phyloP scores from a whole-genome alignment of 2,888 invertebrate species.

The Glaucopsyche alexis region DNA sequence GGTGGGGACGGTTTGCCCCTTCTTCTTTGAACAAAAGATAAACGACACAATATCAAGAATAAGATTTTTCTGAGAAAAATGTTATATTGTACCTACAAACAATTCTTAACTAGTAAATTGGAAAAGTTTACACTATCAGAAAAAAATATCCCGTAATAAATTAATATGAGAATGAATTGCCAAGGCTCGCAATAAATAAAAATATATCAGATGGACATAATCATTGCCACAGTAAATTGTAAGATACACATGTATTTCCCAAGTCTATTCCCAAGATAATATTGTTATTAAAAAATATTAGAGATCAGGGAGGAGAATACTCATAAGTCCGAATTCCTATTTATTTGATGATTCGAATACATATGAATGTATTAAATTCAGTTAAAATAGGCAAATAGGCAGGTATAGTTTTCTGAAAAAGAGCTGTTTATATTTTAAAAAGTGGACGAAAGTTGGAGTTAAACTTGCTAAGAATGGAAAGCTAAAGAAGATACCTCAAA shows the following conservation, averaged over 20 bases:
- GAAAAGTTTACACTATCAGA: background rate
- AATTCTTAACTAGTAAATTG: background rate
- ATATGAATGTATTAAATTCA: too few species aligned
- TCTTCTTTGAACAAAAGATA: too few species aligned
- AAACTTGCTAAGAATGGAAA: too few species aligned
- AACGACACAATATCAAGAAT: background rate
- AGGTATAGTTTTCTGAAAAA: too few species aligned
- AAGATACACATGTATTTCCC: background rate
- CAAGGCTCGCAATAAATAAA: slow-evolving; percentile 4
- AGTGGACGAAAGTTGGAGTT: too few species aligned
- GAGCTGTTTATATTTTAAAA: too few species aligned
- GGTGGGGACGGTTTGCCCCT: too few species aligned
- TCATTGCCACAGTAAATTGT: background rate
- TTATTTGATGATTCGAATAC: too few species aligned
- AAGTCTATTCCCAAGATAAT: background rate
- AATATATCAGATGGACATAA: slow-evolving; percentile 10
- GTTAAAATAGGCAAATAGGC: too few species aligned
- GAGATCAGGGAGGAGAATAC: too few species aligned
- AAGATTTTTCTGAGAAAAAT: background rate
- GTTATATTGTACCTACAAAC: background rate
- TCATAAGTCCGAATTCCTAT: too few species aligned
- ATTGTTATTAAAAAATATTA: background rate
- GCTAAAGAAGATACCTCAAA: too few species aligned
- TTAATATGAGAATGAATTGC: slow-evolving; percentile 5
- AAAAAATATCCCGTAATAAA: background rate